A percentile compares a stretch with the other conserved stretches of the same genome.
Conservation (phyloP, 2,888 invertebrate species). For the Platycheirus rosarum region DNA sequence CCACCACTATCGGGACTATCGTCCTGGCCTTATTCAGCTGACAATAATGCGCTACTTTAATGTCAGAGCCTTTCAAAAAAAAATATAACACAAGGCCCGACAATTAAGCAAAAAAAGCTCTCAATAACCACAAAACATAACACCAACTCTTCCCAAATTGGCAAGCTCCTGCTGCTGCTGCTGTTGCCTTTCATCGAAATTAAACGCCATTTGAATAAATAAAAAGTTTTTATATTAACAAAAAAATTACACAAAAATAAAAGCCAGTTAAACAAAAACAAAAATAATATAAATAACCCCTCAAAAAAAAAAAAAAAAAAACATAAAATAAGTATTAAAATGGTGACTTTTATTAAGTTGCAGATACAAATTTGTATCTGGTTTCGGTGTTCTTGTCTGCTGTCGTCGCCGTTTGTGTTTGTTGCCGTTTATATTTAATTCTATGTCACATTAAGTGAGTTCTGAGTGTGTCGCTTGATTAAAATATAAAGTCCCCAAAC, state of each 20-base stretch:
- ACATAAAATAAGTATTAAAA: conserved; percentile 64
- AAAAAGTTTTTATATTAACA: background rate
- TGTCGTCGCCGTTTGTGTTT: conserved; percentile 37
- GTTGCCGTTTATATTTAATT: conserved; percentile 48
- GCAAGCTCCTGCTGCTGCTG: too few relatives aligned
- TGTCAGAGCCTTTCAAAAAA: conserved; percentile 37
- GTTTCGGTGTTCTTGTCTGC: conserved; percentile 48
- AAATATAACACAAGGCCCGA: conserved; percentile 16
- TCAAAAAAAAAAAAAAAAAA: too few relatives aligned
- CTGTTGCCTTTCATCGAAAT: conserved; percentile 55
- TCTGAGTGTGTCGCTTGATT: conserved; percentile 67
- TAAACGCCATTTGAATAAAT: conserved; percentile 55
- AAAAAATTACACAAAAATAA: background rate
- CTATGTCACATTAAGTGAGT: conserved; percentile 67
- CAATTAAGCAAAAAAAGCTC: conserved; percentile 20
- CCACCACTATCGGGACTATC: too few relatives aligned
- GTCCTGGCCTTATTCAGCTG: conserved; percentile 17
- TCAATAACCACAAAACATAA: conserved; percentile 38
- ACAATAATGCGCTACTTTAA: conserved; percentile 45
- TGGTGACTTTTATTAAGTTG: conserved; percentile 71
- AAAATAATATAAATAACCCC: conserved; percentile 31
- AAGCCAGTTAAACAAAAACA: conserved; percentile 7
- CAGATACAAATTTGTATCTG: conserved; percentile 71
- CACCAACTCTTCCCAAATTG: conserved; percentile 53
- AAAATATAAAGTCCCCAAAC: conserved; percentile 71